These are phyloP conservation scores for Trichosurus vulpecula DNA, from an alignment of 2,797 vertebrate genomes.

Conservation along the genomic window DNA sequence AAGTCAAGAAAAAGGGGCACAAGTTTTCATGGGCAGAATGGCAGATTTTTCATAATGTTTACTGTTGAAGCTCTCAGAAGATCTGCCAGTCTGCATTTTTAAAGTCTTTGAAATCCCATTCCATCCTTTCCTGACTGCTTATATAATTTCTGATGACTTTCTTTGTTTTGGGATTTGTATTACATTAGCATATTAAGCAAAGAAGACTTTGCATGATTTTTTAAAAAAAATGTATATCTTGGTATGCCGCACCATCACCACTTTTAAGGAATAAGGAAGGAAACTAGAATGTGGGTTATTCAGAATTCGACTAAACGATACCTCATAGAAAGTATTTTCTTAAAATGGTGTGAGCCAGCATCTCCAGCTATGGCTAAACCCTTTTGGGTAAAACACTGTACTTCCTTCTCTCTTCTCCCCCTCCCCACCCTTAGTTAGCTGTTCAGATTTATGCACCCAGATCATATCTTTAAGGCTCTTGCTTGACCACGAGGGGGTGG, in stretches of 20 bases:
- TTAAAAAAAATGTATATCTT: neutral
- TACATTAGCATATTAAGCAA: neutral
- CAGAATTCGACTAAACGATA: neutral
- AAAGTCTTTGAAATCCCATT: constrained; percentile 9
- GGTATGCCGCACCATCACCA: neutral
- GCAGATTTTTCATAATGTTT: neutral
- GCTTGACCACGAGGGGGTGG: neutral
- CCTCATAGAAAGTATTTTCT: neutral
- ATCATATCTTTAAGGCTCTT: neutral
- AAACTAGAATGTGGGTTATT: neutral
- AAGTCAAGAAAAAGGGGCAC: neutral
- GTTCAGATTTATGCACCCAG: neutral
- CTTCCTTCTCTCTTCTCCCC: neutral
- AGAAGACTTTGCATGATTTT: neutral
- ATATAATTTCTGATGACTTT: neutral
- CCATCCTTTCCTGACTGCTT: neutral
- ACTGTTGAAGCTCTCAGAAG: neutral
- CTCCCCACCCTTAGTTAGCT: neutral
- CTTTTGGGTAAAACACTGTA: neutral
- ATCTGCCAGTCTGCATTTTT: neutral
- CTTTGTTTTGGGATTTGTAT: neutral
- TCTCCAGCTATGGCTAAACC: neutral
- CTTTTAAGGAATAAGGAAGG: neutral
- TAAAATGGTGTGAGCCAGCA: neutral
- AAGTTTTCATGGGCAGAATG: neutral